Conservation (phyloP, 2,888 invertebrate species). For the Rotaria macrura region DNA sequence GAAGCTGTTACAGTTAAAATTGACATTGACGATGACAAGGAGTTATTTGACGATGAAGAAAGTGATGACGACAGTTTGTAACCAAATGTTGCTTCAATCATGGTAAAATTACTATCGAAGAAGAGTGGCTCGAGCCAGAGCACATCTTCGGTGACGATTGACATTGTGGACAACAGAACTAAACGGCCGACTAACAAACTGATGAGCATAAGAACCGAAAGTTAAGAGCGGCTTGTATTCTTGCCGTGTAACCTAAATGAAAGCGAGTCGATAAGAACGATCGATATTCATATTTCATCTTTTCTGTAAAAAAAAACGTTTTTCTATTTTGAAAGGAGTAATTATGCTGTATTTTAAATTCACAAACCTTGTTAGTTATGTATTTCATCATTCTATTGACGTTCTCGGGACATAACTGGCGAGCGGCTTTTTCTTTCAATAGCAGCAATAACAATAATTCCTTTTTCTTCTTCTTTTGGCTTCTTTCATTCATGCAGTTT, state of each 20-base stretch:
- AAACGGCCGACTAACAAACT: neutral
- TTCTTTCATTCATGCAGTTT: too few species aligned
- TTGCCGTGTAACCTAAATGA: neutral
- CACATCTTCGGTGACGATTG: neutral
- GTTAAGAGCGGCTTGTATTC: neutral
- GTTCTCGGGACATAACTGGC: too few species aligned
- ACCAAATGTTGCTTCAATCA: neutral
- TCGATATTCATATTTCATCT: neutral
- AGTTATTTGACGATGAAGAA: neutral
- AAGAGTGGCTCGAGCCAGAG: slow-evolving; percentile 8
- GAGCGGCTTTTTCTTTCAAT: too few species aligned
- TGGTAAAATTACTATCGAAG: neutral
- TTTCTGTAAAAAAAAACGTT: neutral
- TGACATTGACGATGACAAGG: neutral
- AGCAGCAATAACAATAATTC: too few species aligned
- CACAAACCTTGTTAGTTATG: neutral
- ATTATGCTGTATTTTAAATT: neutral
- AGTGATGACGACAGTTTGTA: neutral
- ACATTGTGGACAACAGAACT: neutral
- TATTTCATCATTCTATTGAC: neutral
- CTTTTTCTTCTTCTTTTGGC: too few species aligned
- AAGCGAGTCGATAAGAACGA: neutral
- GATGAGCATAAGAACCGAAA: neutral
- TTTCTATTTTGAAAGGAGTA: neutral
- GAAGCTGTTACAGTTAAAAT: neutral